These are phyloP conservation scores for Cebus imitator DNA, from an alignment of 2,113 vertebrate species.

Conservation along the genomic window DNA sequence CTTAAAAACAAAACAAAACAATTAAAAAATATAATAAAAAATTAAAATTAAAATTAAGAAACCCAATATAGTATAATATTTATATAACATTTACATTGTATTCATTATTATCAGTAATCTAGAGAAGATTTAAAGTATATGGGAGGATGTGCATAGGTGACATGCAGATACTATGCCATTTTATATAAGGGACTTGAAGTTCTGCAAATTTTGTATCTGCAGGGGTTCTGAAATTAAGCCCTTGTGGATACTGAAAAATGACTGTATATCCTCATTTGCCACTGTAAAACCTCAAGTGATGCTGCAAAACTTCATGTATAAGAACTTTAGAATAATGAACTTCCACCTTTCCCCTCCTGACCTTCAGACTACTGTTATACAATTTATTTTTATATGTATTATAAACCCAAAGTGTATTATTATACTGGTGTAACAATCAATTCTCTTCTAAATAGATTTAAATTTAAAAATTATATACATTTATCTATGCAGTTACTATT, in stretches of 20 bases:
- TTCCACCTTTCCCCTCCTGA: background rate
- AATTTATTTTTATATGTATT: background rate
- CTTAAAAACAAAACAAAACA: no score
- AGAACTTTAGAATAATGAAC: background rate
- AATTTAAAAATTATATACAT: background rate
- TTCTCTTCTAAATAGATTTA: background rate
- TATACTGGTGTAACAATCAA: background rate
- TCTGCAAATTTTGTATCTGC: background rate
- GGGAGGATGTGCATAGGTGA: background rate
- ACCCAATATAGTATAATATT: background rate
- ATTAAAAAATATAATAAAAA: background rate
- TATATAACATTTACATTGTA: background rate
- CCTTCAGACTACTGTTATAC: background rate
- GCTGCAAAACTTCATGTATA: background rate
- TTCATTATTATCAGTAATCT: background rate
- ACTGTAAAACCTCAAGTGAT: background rate
- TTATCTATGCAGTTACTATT: background rate
- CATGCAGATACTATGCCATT: background rate
- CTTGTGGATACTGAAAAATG: background rate
- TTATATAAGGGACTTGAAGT: background rate
- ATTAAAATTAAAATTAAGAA: background rate
- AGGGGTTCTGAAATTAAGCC: background rate
- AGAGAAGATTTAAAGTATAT: background rate
- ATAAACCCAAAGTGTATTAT: background rate
- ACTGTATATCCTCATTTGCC: background rate